Conservation (phyloP, 2,797 vertebrate genomes). For the Lagodon rhomboides region DNA sequence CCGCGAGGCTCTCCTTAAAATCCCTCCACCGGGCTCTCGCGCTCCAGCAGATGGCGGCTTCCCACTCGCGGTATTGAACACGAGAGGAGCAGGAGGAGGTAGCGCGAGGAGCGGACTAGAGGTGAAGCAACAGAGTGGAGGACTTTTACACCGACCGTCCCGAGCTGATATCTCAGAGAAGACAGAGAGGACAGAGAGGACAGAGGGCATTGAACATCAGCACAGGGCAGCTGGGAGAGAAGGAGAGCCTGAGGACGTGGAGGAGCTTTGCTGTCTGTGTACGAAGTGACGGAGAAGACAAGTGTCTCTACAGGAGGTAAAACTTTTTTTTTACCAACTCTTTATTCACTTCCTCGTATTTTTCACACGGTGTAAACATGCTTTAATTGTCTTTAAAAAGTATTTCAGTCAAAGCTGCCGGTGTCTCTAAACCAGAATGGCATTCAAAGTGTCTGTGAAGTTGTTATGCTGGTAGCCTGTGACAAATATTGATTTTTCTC, state of each 20-base stretch:
- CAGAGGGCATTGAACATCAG: constrained; percentile 1
- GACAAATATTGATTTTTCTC: neutral
- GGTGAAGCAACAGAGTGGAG: constrained; percentile 34
- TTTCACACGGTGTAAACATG: neutral
- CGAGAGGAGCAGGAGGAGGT: constrained; percentile 45
- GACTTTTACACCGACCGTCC: constrained; percentile 30
- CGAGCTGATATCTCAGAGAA: too few relatives aligned
- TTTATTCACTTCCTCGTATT: neutral
- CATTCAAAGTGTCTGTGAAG: neutral
- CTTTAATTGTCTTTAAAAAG: neutral
- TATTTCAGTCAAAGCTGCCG: too few relatives aligned
- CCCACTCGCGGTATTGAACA: constrained; percentile 34
- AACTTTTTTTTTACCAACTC: constrained; percentile 36
- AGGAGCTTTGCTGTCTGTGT: constrained; percentile 24
- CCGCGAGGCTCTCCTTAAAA: constrained; percentile 91
- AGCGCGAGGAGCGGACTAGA: constrained; percentile 49
- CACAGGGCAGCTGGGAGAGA: neutral
- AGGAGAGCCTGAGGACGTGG: constrained; percentile 1
- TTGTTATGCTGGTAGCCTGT: neutral
- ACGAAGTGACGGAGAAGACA: constrained; percentile 12
- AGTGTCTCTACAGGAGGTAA: constrained; percentile 58
- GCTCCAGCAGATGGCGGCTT: constrained; percentile 90
- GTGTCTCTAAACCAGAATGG: neutral
- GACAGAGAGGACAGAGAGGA: too few relatives aligned
- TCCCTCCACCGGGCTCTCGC: constrained; percentile 81